phyloP scores from a whole-genome alignment of 2,797 vertebrate species.

The Anas capensis region DNA sequence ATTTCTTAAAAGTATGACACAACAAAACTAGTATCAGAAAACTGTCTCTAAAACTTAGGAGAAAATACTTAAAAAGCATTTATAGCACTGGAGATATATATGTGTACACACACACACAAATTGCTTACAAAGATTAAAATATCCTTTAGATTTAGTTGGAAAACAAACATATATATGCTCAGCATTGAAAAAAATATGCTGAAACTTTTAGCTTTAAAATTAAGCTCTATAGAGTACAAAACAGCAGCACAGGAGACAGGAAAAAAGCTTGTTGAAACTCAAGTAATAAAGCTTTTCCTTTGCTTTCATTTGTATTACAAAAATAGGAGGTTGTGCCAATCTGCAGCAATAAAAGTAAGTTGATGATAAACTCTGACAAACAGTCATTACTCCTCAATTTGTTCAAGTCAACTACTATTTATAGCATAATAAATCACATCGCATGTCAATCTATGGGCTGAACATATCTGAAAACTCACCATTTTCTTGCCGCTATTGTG shows the following conservation, averaged over 20 bases:
- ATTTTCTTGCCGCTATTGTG: not conserved
- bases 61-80: not conserved
- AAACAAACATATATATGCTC: not conserved
- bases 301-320: not conserved
- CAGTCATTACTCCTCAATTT: not conserved
- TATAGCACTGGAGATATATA: not conserved
- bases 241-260: not conserved
- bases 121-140: not conserved
- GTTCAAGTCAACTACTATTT: not conserved
- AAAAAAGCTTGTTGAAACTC: not conserved
- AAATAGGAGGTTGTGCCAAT: not conserved
- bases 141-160: not conserved
- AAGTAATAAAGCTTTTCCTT: not conserved
- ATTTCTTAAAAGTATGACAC: not conserved
- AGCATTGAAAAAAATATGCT: not conserved
- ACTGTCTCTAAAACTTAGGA: not conserved
- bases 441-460: not conserved
- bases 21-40: not conserved
- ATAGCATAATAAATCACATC: accelerated
- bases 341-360: not conserved
- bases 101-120: not conserved
- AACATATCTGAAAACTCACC: not conserved
- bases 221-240: not conserved
- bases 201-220: not conserved
- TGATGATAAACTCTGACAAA: not conserved